Evolutionary conservation across 2,888 invertebrate species (phyloP).

Genomic region (Volucella zonaria): DNA sequence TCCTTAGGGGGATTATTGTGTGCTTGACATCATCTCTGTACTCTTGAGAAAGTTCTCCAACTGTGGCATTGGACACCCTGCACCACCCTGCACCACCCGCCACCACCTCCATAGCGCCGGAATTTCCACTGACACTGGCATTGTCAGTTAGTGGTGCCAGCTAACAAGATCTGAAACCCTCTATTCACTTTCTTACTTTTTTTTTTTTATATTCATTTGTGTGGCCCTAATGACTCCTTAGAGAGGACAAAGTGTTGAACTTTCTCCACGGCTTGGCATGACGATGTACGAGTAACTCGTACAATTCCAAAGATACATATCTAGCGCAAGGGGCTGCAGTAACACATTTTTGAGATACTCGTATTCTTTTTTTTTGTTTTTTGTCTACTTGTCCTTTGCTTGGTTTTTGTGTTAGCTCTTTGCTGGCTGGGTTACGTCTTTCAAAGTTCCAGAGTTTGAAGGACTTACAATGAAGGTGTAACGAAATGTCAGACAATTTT

Average conservation of each 20-base stretch:
- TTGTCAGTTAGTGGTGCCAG: conserved; percentile 39
- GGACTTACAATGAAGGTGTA: conserved; percentile 47
- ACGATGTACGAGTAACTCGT: conserved; percentile 4
- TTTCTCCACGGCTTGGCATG: conserved; percentile 22
- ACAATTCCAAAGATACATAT: conserved; percentile 62
- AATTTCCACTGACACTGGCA: conserved; percentile 29
- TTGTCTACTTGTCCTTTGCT: background rate
- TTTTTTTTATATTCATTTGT: conserved; percentile 33
- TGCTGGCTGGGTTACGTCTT: conserved; percentile 10
- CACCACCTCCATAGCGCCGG: too few species aligned
- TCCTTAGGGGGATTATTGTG: conserved; percentile 67
- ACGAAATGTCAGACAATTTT: conserved; percentile 44
- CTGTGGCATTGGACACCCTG: conserved; percentile 5
- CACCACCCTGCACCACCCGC: too few species aligned
- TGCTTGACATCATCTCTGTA: conserved; percentile 70
- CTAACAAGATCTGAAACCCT: conserved; percentile 7
- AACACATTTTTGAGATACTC: conserved; percentile 13
- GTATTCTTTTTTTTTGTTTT: background rate
- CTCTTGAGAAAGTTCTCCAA: conserved; percentile 54
- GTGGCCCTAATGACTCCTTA: conserved; percentile 63
- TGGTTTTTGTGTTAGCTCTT: background rate
- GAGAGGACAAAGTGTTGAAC: conserved; percentile 56
- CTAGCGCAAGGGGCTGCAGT: conserved; percentile 65
- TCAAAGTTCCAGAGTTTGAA: conserved; percentile 9
- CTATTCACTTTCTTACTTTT: conserved; percentile 28